Percentiles rank a stretch among this genome's conserved stretches.
Conservation (phyloP, 1,140 invertebrate species). For the Trachymyrmex septentrionalis region DNA sequence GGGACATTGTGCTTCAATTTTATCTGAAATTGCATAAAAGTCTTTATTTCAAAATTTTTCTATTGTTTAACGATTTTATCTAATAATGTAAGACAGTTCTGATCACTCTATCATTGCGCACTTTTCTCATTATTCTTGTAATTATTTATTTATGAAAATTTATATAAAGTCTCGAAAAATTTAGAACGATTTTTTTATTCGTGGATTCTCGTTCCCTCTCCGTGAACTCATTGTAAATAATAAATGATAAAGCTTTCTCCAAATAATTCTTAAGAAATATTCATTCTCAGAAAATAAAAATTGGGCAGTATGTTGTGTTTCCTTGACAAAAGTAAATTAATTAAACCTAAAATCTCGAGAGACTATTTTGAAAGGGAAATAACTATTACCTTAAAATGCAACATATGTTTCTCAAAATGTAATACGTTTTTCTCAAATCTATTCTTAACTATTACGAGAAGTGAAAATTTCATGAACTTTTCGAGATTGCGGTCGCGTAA, state of each 20-base stretch:
- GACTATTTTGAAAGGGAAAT: background rate
- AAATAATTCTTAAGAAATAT: background rate
- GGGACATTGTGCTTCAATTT: background rate
- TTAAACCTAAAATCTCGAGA: background rate
- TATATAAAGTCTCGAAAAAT: background rate
- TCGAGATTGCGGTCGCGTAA: background rate
- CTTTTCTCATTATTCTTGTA: background rate
- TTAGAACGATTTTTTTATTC: background rate
- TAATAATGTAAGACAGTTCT: too few species aligned
- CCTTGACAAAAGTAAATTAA: background rate
- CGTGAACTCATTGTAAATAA: background rate
- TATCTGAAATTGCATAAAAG: background rate
- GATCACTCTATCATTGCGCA: background rate
- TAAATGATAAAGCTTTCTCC: background rate
- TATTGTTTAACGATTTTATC: background rate
- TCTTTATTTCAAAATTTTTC: background rate
- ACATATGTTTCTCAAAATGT: background rate
- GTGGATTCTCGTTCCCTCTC: background rate
- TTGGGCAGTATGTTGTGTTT: slow-evolving; percentile 1
- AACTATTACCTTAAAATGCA: background rate
- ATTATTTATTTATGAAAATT: slow-evolving; percentile 10
- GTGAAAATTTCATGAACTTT: background rate
- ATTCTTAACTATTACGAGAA: background rate
- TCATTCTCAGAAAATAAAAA: background rate
- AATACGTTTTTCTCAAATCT: background rate